Conservation (phyloP, 30 jellyfish, hydroid and myxozoan species). For the Aurelia sp. region DNA sequence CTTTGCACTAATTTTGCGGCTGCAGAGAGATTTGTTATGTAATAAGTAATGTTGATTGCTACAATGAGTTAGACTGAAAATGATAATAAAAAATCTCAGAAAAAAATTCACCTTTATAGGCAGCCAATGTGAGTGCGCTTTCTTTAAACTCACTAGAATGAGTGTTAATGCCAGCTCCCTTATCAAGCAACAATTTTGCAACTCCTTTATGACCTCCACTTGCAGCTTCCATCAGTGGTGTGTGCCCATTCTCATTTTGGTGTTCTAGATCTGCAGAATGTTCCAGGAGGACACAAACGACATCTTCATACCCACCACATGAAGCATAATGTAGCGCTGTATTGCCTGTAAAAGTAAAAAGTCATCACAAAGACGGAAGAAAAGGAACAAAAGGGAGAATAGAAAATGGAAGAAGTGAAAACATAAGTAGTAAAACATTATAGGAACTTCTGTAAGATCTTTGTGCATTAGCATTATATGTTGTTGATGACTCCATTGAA, state of each 20-base stretch:
- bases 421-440: too few relatives aligned
- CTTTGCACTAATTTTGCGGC: too few relatives aligned
- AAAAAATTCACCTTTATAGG: constrained; percentile 84
- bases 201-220: constrained; percentile 97
- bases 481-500: too few relatives aligned
- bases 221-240: constrained; percentile 99
- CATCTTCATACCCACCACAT: constrained; percentile 98
- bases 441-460: too few relatives aligned
- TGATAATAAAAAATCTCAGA: neutral
- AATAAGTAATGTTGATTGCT: too few relatives aligned
- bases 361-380: too few relatives aligned
- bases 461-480: too few relatives aligned
- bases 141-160: constrained; percentile 98
- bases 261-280: constrained; percentile 95
- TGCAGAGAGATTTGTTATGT: too few relatives aligned
- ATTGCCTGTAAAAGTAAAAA: constrained; percentile 34
- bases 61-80: neutral
- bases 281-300: constrained; percentile 77
- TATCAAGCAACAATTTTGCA: constrained; percentile 88
- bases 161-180: constrained; percentile 98
- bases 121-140: constrained; percentile 96
- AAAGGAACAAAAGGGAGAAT: neutral
- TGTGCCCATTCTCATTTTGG: constrained; percentile 98
- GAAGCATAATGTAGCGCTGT: constrained; percentile 98
- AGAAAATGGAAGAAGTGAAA: too few relatives aligned